Evolutionary conservation across 2,888 invertebrate genomes (phyloP).

Genomic region (Heliconius erato): DNA sequence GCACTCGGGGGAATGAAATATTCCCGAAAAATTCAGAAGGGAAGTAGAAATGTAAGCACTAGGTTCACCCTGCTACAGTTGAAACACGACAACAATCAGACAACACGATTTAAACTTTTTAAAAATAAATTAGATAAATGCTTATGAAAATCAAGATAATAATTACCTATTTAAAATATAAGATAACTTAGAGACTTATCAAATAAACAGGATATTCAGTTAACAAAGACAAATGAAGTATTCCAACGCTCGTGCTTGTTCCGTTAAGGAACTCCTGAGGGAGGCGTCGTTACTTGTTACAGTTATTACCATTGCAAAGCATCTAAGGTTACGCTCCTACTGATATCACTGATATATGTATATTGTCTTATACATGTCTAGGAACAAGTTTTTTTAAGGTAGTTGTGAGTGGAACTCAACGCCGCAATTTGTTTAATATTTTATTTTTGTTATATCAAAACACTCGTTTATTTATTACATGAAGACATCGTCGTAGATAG

Average conservation of each 20-base stretch:
- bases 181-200: neutral
- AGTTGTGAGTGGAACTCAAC: no score
- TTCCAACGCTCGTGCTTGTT: neutral
- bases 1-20: no score
- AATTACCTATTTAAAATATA: neutral
- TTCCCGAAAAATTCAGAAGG: no score
- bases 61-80: no score
- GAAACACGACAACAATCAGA: no score
- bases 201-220: neutral
- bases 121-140: neutral
- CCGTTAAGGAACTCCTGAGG: constrained; percentile 35
- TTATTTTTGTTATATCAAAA: no score
- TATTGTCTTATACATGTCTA: neutral
- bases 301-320: constrained; percentile 45
- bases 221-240: constrained; percentile 29
- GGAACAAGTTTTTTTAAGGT: no score
- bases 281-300: constrained; percentile 45
- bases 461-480: no score
- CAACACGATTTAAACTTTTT: no score
- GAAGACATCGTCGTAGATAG: no score
- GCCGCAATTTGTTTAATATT: no score
- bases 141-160: neutral
- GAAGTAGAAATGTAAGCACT: no score
- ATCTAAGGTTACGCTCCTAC: constrained; percentile 19
- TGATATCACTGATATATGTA: neutral